Percentiles rank a stretch among this genome's conserved stretches.
Evolutionary conservation across 1,140 invertebrate species (phyloP).

Genomic region (Philotrypesis tridentata): DNA sequence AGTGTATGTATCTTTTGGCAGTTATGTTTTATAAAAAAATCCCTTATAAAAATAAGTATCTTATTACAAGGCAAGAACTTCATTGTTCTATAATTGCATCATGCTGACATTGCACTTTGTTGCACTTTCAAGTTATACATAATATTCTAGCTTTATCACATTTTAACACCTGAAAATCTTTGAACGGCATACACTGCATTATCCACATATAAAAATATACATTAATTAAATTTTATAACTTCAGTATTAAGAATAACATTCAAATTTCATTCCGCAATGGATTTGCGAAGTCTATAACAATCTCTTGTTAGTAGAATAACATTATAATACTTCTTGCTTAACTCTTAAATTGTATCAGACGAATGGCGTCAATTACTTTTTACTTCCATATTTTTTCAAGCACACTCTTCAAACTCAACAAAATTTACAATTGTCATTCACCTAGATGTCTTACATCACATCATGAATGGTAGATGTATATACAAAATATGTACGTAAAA

Average conservation of each 20-base stretch:
- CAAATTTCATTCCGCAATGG: neutral
- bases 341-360: neutral
- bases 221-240: neutral
- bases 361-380: neutral
- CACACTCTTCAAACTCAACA: slow-evolving; percentile 11
- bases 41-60: slow-evolving; percentile 26
- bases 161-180: neutral
- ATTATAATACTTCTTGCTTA: neutral
- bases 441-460: neutral
- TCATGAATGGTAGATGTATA: neutral
- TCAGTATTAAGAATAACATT: neutral
- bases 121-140: neutral
- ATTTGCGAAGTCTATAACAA: neutral
- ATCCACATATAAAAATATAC: neutral
- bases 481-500: neutral
- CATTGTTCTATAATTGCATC: neutral
- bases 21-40: slow-evolving; percentile 14
- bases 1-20: neutral
- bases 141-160: neutral
- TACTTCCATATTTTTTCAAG: neutral
- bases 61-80: slow-evolving; percentile 34
- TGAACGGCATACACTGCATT: neutral
- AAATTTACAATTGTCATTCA: slow-evolving; percentile 29
- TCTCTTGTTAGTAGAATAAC: neutral
- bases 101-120: neutral